Evolutionary conservation across 2,888 invertebrate genomes (phyloP).

Genomic region (Hoplodrina blanda): DNA sequence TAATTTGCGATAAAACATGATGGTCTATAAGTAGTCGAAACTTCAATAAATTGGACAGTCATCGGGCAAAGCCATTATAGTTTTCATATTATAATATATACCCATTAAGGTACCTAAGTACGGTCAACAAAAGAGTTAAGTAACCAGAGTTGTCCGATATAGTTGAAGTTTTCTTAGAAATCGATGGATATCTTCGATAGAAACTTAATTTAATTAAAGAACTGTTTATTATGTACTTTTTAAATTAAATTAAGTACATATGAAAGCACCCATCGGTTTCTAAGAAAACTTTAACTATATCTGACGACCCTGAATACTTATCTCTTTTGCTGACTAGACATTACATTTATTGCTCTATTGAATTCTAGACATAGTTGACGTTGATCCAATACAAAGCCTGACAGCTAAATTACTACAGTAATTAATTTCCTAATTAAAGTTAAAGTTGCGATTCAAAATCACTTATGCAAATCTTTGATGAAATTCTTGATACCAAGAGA

Average conservation of each 20-base stretch:
- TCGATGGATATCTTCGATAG: too few relatives aligned
- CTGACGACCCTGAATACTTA: too few relatives aligned
- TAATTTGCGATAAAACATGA: neutral
- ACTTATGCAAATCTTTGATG: conserved; percentile 5
- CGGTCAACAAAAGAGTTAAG: too few relatives aligned
- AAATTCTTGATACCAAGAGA: conserved; percentile 1
- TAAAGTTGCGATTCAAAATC: conserved; percentile 22
- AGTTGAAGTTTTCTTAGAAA: too few relatives aligned
- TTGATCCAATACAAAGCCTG: conserved; percentile 29
- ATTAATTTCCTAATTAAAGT: conserved; percentile 50
- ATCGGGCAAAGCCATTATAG: neutral
- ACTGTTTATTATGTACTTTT: too few relatives aligned
- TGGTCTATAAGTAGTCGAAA: too few relatives aligned
- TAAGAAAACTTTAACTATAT: too few relatives aligned
- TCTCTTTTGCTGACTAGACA: too few relatives aligned
- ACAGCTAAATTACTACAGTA: conserved; percentile 44
- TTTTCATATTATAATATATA: conserved; percentile 1
- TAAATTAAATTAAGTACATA: too few relatives aligned
- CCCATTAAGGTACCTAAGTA: neutral
- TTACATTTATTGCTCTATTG: conserved; percentile 9
- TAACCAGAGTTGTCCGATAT: too few relatives aligned
- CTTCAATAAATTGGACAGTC: neutral
- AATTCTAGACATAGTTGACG: conserved; percentile 24
- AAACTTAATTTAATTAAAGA: too few relatives aligned
- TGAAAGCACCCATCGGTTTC: too few relatives aligned